Evolutionary conservation across 2,888 invertebrate genomes (phyloP), one percentile per base, ranked within the genome.

Genomic region (Ichneumoninae sp.): DNA sequence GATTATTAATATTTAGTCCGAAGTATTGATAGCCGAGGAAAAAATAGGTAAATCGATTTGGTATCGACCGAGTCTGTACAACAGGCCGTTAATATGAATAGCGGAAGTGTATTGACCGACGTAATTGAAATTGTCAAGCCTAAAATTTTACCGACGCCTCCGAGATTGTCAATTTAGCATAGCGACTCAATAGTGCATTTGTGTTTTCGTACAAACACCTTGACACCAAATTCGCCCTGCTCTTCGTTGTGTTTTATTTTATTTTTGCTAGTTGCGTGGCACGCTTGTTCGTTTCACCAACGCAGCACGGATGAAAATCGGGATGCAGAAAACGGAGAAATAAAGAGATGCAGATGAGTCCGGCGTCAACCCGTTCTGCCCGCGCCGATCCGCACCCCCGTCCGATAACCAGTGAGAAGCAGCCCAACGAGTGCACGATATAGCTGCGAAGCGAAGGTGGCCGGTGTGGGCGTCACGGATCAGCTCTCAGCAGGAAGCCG

Each of bases 391-490:
- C 26, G 75, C 44, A 80, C 62, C 69, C 69, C 30, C 60, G 81
- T 69, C 62, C 70, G 65, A 68, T 81, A 78, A 76, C 79, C 68
- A 72, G 74, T 69, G 69, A 69, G 70, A 80, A 72, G 68, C 54
- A 60, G 71, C 62, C 75, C 85, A 77, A 82, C 62, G 82, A 65
- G 60, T 66, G 54, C 66, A 70, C 70, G 60, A 71, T 77, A 76
- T 79, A 80, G 81, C 65, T 52, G 85, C 80, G 65, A 85, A 86
- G 83, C 79, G 82, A 85, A 85, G 85, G 86, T 89, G 88, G 87
- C 86, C 82, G 83, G 87, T 88, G 91, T 91, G 88, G 91, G 91
- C 91, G 92, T 91, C 90, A 91, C 89, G 91, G 91, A 91, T 91
- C 91, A 88, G 88, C 88, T 89, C 87, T 88, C 89, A 91, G 89